Percentiles rank a stretch among this genome's conserved stretches.
phyloP scores from a whole-genome alignment of 1,140 invertebrate genomes.

The Manduca sexta region DNA sequence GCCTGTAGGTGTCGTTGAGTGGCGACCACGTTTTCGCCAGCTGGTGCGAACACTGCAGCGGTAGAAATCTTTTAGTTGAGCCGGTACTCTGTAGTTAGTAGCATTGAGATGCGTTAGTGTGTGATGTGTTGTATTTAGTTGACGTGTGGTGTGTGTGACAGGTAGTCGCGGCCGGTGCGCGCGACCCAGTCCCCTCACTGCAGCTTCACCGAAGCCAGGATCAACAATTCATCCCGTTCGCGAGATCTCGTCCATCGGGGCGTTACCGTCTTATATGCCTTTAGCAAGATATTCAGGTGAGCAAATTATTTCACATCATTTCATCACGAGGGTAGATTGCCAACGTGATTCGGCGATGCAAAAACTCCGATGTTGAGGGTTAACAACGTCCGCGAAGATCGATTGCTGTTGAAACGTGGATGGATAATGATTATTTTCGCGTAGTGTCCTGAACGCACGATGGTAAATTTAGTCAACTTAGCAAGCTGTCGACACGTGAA shows the following conservation, averaged over 20 bases:
- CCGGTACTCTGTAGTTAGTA: slow-evolving; percentile 21
- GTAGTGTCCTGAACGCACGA: too few relatives aligned
- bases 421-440: too few relatives aligned
- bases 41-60: slow-evolving; percentile 62
- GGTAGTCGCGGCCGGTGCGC: slow-evolving; percentile 55
- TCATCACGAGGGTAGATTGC: background rate
- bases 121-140: slow-evolving; percentile 21
- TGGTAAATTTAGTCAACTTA: too few relatives aligned
- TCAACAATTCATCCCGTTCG: slow-evolving; percentile 69
- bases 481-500: too few relatives aligned
- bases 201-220: slow-evolving; percentile 57
- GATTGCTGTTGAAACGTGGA: too few relatives aligned
- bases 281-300: slow-evolving; percentile 85
- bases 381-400: too few relatives aligned
- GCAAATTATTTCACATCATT: slow-evolving; percentile 19
- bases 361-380: too few relatives aligned
- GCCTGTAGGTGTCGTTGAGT: slow-evolving; percentile 39
- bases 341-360: too few relatives aligned
- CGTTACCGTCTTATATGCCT: slow-evolving; percentile 90
- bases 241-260: slow-evolving; percentile 81
- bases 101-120: background rate
- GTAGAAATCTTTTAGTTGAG: slow-evolving; percentile 45
- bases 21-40: slow-evolving; percentile 69
- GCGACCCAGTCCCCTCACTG: slow-evolving; percentile 43
- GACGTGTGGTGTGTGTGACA: slow-evolving; percentile 50